A percentile compares a stretch with the other conserved stretches of the same genome.
Conservation (phyloP, 2,797 vertebrate species). For the Leptatherina wallacei region DNA sequence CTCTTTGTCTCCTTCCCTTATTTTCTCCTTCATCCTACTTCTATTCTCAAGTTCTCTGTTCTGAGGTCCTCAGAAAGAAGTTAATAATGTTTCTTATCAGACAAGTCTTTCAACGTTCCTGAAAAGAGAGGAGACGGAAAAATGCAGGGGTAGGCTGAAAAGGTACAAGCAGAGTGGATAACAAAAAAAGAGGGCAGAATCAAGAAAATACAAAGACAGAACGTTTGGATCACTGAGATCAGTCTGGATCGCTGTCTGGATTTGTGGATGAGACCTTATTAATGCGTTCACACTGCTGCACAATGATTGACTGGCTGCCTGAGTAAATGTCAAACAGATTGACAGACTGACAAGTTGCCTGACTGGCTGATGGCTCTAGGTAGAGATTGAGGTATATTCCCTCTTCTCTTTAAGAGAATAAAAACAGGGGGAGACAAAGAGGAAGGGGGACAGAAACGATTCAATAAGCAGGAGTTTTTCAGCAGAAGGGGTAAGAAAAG, state of each 20-base stretch:
- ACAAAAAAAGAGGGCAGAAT: background rate
- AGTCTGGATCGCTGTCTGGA: slow-evolving; percentile 66
- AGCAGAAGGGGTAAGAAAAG: slow-evolving; percentile 32
- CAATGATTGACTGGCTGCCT: slow-evolving; percentile 60
- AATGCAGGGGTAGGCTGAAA: slow-evolving; percentile 31
- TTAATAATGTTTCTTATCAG: slow-evolving; percentile 84
- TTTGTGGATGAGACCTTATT: slow-evolving; percentile 72
- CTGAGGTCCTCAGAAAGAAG: slow-evolving; percentile 70
- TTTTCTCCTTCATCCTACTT: slow-evolving; percentile 42
- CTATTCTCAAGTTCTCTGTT: slow-evolving; percentile 56
- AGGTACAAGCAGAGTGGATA: slow-evolving; percentile 36
- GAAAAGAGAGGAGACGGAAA: slow-evolving; percentile 39
- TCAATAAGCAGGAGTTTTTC: slow-evolving; percentile 24
- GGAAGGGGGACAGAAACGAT: slow-evolving; percentile 30
- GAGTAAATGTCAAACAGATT: slow-evolving; percentile 62
- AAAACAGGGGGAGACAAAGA: slow-evolving; percentile 16
- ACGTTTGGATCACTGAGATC: slow-evolving; percentile 53
- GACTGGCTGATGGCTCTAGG: slow-evolving; percentile 51
- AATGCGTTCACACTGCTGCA: slow-evolving; percentile 71
- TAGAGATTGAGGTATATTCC: slow-evolving; percentile 42
- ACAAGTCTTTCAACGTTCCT: slow-evolving; percentile 68
- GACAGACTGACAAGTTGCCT: slow-evolving; percentile 55
- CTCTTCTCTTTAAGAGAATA: slow-evolving; percentile 30
- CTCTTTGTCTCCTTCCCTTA: slow-evolving; percentile 50
- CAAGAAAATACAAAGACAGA: slow-evolving; percentile 32